These are phyloP conservation scores for Anhinga rufa DNA, from an alignment of 2,113 vertebrate genomes.

Conservation along the genomic window DNA sequence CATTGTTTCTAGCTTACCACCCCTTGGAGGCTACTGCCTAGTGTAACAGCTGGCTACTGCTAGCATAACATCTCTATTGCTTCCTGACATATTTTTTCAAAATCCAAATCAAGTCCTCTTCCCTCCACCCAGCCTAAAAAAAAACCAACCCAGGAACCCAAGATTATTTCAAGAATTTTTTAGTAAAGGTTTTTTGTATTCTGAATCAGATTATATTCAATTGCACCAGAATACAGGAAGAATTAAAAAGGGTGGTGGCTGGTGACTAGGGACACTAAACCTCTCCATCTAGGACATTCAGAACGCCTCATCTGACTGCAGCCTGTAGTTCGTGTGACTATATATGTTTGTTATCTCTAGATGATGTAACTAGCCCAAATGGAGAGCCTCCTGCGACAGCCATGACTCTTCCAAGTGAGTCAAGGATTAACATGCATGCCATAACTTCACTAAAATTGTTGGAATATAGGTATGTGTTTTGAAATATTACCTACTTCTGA, in stretches of 20 bases:
- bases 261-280: background rate
- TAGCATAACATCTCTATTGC: background rate
- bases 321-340: background rate
- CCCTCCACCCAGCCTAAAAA: background rate
- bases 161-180: too few relatives aligned
- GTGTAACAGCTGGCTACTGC: too few relatives aligned
- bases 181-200: too few relatives aligned
- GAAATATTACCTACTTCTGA: background rate
- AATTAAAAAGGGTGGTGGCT: background rate
- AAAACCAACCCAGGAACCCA: background rate
- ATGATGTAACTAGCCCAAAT: constrained; percentile 48
- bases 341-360: constrained; percentile 50
- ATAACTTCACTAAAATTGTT: constrained; percentile 81
- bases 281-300: accelerated
- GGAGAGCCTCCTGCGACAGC: constrained; percentile 73
- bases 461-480: constrained; percentile 80
- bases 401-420: constrained; percentile 91
- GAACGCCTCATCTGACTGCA: background rate
- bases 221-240: background rate
- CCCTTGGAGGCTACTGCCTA: background rate
- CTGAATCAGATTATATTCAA: accelerated
- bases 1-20: background rate
- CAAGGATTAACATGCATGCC: constrained; percentile 78
- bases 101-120: background rate
- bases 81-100: background rate